Base-by-base conservation (phyloP, 1,140 invertebrate genomes). In the Drosophila grimshawi region DNA sequence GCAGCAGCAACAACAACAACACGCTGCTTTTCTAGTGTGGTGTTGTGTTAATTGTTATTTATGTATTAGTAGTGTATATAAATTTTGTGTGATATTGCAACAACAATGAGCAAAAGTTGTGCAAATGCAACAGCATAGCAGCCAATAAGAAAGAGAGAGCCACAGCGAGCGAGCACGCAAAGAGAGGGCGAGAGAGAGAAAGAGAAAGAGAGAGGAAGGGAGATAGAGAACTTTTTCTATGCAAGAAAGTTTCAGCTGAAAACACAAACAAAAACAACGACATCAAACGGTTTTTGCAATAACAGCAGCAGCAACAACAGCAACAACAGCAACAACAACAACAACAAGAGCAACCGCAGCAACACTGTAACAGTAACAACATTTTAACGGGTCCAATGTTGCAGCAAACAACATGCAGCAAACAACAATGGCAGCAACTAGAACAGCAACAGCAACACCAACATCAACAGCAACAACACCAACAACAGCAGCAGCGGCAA, bases 361-460 rank as follows among this genome's bases (percentile, higher is more conserved):
- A 71, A 64, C 41, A 76, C 19, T 19, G 79, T 46, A 78, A 65
- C 72, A 85, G 64, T 64, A 85, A 72, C 72, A 70, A 66, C 48
- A 65, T 63, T 76, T 71, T 37, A 83, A 75, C 77, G 85, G 85
- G 85, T 88, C 85, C 85, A 88, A 88, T 88, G 85, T 88, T 88
- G 85, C 85, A 89, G 85, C 80, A 68, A 83, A 80, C 74, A 89
- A 88, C 73, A 83, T 89, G 83, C 83, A 88, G 80, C 85, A 89
- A 88, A 80, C 70, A 78, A 77, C 69, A 78, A 72, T 76, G 76
- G 70, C 70, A 75, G 69, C 64, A 77, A 63, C 69, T 76, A 60
- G 74, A 75, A 74, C 66, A 78, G 59, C 41, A 72, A 66, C 29
- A 61, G 37, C 71, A 79, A 52, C 43, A 78, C 41, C 79, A 69